A percentile compares a stretch with the other conserved stretches of the same genome.
These are phyloP conservation scores for Percopsis transmontana DNA, from an alignment of 2,113 vertebrate genomes.

Conservation along the genomic window DNA sequence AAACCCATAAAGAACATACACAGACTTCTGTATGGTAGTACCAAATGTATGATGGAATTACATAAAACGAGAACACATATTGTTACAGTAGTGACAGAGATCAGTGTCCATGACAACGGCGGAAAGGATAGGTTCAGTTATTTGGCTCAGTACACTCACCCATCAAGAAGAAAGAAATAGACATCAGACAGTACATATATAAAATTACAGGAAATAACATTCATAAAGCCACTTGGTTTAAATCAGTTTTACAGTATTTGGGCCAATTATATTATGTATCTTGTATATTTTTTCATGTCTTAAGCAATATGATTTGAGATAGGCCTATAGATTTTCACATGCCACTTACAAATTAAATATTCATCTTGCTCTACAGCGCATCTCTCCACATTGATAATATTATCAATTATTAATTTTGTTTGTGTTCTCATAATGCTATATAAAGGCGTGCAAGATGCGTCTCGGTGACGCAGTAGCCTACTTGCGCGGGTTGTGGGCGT, in stretches of 20 bases:
- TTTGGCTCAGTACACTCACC: neutral
- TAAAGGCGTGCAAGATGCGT: constrained; percentile 50
- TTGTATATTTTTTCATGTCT: neutral
- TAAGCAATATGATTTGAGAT: neutral
- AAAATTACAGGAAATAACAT: constrained; percentile 24
- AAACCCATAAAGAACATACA: no score
- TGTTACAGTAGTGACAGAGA: neutral
- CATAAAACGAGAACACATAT: no score
- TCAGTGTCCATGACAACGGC: constrained; percentile 24
- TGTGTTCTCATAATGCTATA: constrained; percentile 47
- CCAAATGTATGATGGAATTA: no score
- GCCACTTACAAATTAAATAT: neutral
- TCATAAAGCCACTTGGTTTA: no score
- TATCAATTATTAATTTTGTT: no score
- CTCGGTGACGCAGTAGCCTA: constrained; percentile 64
- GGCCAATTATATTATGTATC: no score
- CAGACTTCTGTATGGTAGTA: no score
- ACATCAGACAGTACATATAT: constrained; percentile 9
- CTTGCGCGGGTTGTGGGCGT: constrained; percentile 15
- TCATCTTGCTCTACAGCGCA: no score
- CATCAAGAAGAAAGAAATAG: neutral
- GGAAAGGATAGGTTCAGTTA: constrained; percentile 13
- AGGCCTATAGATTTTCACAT: neutral
- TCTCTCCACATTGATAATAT: no score
- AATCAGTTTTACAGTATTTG: no score